Evolutionary conservation across 2,797 vertebrate genomes (phyloP).

Genomic region (Luscinia megarhynchos): DNA sequence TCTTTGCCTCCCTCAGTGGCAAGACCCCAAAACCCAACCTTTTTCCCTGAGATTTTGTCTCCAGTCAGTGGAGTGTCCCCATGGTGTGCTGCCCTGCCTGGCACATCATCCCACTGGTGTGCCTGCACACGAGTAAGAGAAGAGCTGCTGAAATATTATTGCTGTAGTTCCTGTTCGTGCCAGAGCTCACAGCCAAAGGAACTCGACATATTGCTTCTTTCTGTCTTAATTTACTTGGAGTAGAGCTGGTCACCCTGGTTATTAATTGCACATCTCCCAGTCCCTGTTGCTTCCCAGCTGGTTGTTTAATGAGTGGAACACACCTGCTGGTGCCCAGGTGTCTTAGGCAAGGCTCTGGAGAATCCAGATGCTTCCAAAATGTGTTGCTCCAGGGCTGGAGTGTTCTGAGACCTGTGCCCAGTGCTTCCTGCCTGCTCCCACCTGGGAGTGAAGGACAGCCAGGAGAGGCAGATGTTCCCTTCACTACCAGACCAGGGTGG

Average conservation of each 20-base stretch:
- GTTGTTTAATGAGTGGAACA: neutral
- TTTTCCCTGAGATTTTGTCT: neutral
- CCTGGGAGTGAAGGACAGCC: neutral
- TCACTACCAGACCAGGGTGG: neutral
- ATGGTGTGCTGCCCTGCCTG: neutral
- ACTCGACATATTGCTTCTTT: neutral
- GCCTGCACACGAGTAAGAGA: fast-evolving
- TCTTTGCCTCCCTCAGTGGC: neutral
- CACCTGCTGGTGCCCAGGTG: neutral
- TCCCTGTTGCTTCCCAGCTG: neutral
- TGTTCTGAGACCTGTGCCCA: fast-evolving
- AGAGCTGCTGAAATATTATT: neutral
- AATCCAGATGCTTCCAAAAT: neutral
- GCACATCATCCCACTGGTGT: neutral
- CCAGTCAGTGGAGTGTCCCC: neutral
- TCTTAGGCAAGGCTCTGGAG: neutral
- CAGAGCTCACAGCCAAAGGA: neutral
- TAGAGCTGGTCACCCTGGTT: neutral
- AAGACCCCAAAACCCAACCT: neutral
- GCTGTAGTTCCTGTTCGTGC: neutral
- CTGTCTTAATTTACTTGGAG: conserved; percentile 15
- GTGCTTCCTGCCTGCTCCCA: neutral
- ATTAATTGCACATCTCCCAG: conserved; percentile 1
- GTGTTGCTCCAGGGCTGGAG: fast-evolving
- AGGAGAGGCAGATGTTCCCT: neutral